Conservation (phyloP, 2,797 vertebrate species). For the Brachyalestes nurse region DNA sequence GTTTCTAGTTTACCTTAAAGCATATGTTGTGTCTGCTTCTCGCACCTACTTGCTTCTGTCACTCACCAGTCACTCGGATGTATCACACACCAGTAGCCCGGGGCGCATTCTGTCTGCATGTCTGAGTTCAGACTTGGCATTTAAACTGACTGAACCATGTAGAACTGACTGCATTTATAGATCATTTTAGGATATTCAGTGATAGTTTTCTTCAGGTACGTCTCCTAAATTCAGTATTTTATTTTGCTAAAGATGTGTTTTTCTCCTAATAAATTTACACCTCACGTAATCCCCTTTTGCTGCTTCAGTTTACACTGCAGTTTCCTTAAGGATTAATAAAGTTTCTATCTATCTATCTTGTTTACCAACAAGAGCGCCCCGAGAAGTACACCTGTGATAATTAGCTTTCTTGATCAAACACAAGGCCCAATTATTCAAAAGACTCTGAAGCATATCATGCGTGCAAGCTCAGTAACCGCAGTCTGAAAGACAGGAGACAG, state of each 20-base stretch:
- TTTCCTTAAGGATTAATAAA: not conserved
- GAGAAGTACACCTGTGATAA: not conserved
- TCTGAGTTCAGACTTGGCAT: slow-evolving; percentile 6
- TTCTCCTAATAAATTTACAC: not conserved
- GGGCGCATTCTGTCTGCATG: not conserved
- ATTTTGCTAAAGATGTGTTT: not conserved
- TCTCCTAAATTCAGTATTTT: not conserved
- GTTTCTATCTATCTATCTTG: not conserved
- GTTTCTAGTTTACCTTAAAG: not conserved
- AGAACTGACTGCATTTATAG: not conserved
- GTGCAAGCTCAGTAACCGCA: not conserved
- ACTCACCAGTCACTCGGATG: slow-evolving; percentile 22
- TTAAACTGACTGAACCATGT: not conserved
- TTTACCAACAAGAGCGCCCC: not conserved
- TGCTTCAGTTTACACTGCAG: not conserved
- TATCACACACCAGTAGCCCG: not conserved
- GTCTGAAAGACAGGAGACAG: not conserved
- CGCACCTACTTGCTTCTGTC: slow-evolving; percentile 2
- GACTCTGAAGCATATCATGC: not conserved
- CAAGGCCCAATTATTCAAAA: not conserved
- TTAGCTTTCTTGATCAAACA: not conserved
- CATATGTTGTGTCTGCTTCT: not conserved
- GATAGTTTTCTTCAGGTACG: not conserved
- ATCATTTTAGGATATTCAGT: not conserved
- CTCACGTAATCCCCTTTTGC: not conserved